Conservation (phyloP, 2,113 vertebrate genomes). For the Pseudorasbora parva region DNA sequence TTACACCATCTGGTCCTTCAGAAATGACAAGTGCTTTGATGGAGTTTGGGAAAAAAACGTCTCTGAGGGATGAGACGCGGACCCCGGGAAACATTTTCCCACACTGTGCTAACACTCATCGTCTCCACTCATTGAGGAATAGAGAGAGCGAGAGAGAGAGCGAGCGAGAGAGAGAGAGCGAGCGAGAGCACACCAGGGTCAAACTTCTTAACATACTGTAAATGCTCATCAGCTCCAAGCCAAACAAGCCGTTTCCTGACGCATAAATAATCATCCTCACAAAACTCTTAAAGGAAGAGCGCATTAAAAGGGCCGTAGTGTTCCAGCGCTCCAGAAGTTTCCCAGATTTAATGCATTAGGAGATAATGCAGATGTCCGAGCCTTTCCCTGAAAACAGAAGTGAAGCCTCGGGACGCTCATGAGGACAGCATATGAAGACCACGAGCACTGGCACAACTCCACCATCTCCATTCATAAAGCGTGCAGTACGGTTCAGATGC, state of each 20-base stretch:
- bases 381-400: constrained; percentile 14
- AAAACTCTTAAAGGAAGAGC: background rate
- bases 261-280: background rate
- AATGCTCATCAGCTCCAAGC: background rate
- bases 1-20: constrained; percentile 70
- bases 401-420: constrained; percentile 17
- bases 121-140: constrained; percentile 37
- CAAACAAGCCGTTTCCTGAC: background rate
- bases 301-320: background rate
- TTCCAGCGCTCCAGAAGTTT: background rate
- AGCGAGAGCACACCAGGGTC: constrained; percentile 21
- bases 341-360: constrained; percentile 38
- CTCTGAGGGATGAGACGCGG: constrained; percentile 36
- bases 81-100: constrained; percentile 61
- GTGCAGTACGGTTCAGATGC: too few species aligned
- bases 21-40: constrained; percentile 64
- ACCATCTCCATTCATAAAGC: too few species aligned
- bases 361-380: constrained; percentile 24
- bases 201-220: constrained; percentile 1
- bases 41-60: constrained; percentile 50
- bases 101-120: constrained; percentile 58
- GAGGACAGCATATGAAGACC: background rate
- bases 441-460: background rate
- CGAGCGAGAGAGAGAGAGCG: constrained; percentile 31
- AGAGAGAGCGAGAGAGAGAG: background rate